Percentiles rank a stretch among this genome's conserved stretches.
These are phyloP conservation scores for Mugil cephalus DNA, from an alignment of 2,113 vertebrate species.

Conservation along the genomic window DNA sequence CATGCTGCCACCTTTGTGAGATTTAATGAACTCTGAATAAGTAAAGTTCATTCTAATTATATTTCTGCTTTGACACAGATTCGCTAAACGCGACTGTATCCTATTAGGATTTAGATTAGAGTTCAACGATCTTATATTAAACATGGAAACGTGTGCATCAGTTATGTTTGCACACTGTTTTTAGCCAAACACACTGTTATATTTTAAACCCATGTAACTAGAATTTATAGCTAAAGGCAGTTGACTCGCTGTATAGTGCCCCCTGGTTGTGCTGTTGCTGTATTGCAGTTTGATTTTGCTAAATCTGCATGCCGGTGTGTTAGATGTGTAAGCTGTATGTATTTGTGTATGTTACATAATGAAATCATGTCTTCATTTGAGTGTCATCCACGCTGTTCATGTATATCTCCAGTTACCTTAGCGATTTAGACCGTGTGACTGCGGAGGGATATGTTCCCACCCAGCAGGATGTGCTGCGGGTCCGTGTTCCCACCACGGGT, in stretches of 20 bases:
- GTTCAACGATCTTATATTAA: background rate
- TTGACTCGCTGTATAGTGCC: constrained; percentile 49
- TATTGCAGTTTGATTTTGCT: constrained; percentile 40
- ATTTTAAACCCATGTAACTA: constrained; percentile 15
- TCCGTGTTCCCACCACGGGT: constrained; percentile 94
- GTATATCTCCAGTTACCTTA: constrained; percentile 90
- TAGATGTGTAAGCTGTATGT: background rate
- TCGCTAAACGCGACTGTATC: background rate
- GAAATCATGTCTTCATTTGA: constrained; percentile 37
- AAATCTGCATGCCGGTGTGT: background rate
- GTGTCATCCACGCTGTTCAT: constrained; percentile 57
- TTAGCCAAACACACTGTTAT: background rate
- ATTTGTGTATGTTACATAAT: background rate
- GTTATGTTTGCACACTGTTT: background rate
- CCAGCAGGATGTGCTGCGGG: constrained; percentile 96
- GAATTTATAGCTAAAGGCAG: background rate
- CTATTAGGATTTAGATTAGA: background rate
- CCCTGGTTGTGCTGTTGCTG: constrained; percentile 51
- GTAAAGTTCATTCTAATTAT: background rate
- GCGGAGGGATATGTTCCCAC: constrained; percentile 92
- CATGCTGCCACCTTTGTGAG: background rate
- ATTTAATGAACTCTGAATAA: background rate
- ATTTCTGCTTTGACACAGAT: background rate
- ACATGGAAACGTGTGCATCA: background rate
- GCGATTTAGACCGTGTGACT: constrained; percentile 92